phyloP scores from a whole-genome alignment of 2,113 vertebrate species.

The Neotragus pygmaeus region DNA sequence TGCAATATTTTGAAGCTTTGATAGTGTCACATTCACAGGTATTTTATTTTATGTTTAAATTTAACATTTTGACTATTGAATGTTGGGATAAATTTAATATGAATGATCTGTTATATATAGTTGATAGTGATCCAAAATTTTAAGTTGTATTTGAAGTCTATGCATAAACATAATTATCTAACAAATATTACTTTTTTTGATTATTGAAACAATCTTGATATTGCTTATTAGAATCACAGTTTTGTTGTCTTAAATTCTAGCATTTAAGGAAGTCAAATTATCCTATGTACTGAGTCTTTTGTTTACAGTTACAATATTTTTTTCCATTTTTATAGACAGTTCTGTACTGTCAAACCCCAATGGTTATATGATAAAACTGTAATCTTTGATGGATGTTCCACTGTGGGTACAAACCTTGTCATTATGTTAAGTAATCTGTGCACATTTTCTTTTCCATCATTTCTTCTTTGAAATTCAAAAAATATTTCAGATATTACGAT shows the following conservation, averaged over 20 bases:
- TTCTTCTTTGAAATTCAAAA: slow-evolving; percentile 67
- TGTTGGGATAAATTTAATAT: background rate
- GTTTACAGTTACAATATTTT: slow-evolving; percentile 38
- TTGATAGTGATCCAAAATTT: background rate
- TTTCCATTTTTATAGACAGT: slow-evolving; percentile 25
- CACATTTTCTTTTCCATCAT: slow-evolving; percentile 53
- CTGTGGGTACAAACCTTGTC: slow-evolving; percentile 41
- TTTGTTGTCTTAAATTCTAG: slow-evolving; percentile 33
- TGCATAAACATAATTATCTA: background rate
- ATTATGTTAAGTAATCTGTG: slow-evolving; percentile 63
- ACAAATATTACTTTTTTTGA: background rate
- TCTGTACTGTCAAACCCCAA: slow-evolving; percentile 38
- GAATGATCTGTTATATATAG: background rate
- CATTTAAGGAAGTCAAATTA: background rate
- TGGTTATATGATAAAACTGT: slow-evolving; percentile 45
- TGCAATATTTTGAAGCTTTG: background rate
- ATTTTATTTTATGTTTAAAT: background rate
- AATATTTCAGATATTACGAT: slow-evolving; percentile 54
- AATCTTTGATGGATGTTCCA: slow-evolving; percentile 61
- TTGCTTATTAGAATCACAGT: background rate
- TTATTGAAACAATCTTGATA: background rate
- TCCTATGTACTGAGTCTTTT: background rate
- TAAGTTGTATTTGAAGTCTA: background rate
- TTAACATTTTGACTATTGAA: background rate
- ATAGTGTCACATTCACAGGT: background rate